These are phyloP conservation scores for Microplitis manilae DNA, from an alignment of 2,888 invertebrate genomes.

Conservation along the genomic window DNA sequence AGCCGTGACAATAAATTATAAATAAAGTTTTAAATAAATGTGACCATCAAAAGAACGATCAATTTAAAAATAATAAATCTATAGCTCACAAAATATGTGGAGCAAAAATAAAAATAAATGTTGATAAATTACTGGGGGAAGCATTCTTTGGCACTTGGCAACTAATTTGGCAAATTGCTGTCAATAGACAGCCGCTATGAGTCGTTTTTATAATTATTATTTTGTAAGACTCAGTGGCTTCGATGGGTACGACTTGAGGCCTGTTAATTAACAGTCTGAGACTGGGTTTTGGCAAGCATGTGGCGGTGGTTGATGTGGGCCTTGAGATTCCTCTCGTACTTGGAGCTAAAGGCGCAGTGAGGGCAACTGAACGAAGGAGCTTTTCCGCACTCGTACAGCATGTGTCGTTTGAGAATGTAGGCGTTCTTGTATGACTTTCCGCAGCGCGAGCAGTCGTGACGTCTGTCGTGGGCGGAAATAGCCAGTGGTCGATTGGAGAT, in stretches of 20 bases:
- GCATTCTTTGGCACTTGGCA: slow-evolving; percentile 50
- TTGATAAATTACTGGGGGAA: slow-evolving; percentile 10
- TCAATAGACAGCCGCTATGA: background rate
- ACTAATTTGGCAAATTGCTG: slow-evolving; percentile 26
- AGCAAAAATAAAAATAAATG: background rate
- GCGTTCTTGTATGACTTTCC: slow-evolving; percentile 78
- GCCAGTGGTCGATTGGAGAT: slow-evolving; percentile 61
- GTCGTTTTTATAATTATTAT: slow-evolving; percentile 18
- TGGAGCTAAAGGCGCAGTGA: slow-evolving; percentile 70
- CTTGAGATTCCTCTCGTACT: slow-evolving; percentile 71
- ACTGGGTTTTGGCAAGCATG: slow-evolving; percentile 49
- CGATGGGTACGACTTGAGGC: slow-evolving; percentile 52
- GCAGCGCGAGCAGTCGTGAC: slow-evolving; percentile 74
- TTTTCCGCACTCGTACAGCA: slow-evolving; percentile 73
- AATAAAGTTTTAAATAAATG: too few species aligned
- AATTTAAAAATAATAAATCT: background rate
- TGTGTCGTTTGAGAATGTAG: slow-evolving; percentile 76
- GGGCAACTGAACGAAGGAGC: slow-evolving; percentile 71
- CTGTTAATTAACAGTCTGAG: slow-evolving; percentile 59
- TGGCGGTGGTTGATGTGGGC: slow-evolving; percentile 71
- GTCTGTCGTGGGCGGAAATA: slow-evolving; percentile 62
- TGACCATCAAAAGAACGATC: too few species aligned
- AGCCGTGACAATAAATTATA: too few species aligned
- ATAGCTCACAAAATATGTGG: background rate
- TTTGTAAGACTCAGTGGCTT: background rate